Conservation (phyloP, 2,888 invertebrate genomes). For the Trissonchulus sp. region DNA sequence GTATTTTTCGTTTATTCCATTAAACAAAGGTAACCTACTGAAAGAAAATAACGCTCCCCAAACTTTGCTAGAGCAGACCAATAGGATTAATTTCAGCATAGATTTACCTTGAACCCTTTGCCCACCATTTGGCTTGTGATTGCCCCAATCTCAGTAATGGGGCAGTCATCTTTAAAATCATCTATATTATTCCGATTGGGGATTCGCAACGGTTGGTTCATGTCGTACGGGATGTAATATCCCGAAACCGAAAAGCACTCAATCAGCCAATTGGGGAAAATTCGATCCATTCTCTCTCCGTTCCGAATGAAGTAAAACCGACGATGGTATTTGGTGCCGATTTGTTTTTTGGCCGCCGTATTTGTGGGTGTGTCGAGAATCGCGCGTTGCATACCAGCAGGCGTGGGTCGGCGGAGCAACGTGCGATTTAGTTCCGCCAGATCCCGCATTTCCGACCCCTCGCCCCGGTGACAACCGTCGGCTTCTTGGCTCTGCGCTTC, state of each 20-base stretch:
- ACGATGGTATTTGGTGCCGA: neutral
- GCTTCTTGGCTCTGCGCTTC: no score
- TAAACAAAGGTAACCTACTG: no score
- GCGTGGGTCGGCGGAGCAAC: neutral
- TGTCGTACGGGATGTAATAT: constrained; percentile 11
- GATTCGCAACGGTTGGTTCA: constrained; percentile 9
- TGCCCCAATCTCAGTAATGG: constrained; percentile 8
- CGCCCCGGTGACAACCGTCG: no score
- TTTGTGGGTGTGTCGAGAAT: neutral
- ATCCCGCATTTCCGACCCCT: neutral
- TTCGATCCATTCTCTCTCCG: constrained; percentile 21
- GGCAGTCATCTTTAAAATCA: neutral
- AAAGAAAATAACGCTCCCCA: no score
- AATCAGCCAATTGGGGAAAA: constrained; percentile 3
- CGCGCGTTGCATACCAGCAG: neutral
- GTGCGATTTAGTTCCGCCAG: neutral
- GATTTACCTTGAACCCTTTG: neutral
- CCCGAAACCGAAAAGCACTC: neutral
- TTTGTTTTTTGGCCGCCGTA: neutral
- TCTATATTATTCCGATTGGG: neutral
- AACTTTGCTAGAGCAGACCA: no score
- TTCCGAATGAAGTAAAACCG: constrained; percentile 16
- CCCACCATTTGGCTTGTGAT: constrained; percentile 18
- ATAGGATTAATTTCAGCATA: neutral
- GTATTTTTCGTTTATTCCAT: no score